Evolutionary conservation across 2,113 vertebrate genomes (phyloP).

Genomic region (Chaetorhynchus papuensis): DNA sequence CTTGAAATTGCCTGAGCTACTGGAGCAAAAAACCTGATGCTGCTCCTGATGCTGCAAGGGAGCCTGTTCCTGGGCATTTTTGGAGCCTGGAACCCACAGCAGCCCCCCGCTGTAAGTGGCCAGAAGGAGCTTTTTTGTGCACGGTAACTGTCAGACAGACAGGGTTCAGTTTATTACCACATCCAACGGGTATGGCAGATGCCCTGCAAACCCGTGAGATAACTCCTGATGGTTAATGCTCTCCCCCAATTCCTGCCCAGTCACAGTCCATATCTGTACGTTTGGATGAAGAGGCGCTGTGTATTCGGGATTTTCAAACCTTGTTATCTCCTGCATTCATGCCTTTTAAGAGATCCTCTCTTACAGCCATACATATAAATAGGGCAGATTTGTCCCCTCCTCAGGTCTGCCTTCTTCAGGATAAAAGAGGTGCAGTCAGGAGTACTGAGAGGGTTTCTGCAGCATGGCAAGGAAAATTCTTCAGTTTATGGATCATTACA

Average conservation of each 20-base stretch:
- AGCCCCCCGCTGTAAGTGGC: accelerated
- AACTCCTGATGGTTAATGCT: not conserved
- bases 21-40: not conserved
- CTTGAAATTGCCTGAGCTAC: not conserved
- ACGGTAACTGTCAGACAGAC: accelerated
- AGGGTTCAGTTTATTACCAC: not conserved
- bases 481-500: not conserved
- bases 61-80: not conserved
- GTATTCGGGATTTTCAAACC: not conserved
- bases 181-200: not conserved
- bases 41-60: not conserved
- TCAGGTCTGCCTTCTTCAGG: not conserved
- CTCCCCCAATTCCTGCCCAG: not conserved
- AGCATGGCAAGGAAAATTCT: not conserved
- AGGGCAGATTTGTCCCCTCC: not conserved
- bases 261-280: not conserved
- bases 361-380: not conserved
- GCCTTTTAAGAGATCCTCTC: not conserved
- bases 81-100: not conserved
- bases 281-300: not conserved
- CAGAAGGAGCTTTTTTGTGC: not conserved
- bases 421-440: not conserved
- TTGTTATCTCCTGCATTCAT: not conserved
- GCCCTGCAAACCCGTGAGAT: not conserved
- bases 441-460: not conserved